Base-by-base conservation (phyloP, 1,140 invertebrate species). In the Musca domestica region DNA sequence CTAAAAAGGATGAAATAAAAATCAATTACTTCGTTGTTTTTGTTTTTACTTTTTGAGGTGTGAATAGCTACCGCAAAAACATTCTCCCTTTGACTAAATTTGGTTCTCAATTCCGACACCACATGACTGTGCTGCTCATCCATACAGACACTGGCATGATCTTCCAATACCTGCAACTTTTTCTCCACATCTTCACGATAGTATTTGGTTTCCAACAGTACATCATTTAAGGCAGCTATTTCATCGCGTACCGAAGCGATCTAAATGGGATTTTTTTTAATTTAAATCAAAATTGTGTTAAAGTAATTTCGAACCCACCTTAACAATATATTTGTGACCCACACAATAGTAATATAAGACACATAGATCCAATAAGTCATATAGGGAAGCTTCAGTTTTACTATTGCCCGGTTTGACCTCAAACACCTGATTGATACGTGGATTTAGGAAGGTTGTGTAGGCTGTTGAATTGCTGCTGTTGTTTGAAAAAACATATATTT, bases 321-420 rank as follows among this genome's bases (percentile, higher is more conserved):
- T 81, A 1, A 81, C 74, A 67, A 81, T 78, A 69, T 82, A 81
- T 63, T 82, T 82, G 30, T 82, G 80, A 0, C 80, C 80, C 15
- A 81, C 77, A 9, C 77, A 76, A 56, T 82, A 81, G 65, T 82
- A 82, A 49, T 78, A 82, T 3, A 82, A 70, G 1, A 81, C 69
- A 48, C 76, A 74, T 9, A 79, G 67, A 51, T 82, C 80, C 56
- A 82, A 61, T n/a, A 82, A 51, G 27, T 82, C 78, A 34, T 71
- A 76, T 3, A 82, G 41, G 19, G 80, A 77, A 15, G 71, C 25
- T 20, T 77, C 72, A 4, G 58, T 41, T 34, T 66, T 49, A 0
- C 67, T 56, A 66, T 78, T 79, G 7, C 80, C 80, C 0, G 76
- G 71, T 2, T 66, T 27, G 14, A 72, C 54, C 0, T 77, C 72